Percentiles rank a stretch among this genome's conserved stretches.
Evolutionary conservation across 2,888 invertebrate species (phyloP).

Genomic region (Brenthis daphne): DNA sequence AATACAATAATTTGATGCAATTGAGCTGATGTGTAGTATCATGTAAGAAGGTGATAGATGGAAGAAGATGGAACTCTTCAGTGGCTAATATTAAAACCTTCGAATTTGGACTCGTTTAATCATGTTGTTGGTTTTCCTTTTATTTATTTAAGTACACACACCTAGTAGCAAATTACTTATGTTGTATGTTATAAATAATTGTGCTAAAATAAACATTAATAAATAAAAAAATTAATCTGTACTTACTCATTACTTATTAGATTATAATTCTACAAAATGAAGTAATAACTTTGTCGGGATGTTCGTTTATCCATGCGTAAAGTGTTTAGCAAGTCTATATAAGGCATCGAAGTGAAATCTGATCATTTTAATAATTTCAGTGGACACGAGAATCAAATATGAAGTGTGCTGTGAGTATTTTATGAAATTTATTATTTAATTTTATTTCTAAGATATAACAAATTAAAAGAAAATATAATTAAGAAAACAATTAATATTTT

Average conservation of each 20-base stretch:
- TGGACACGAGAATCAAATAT: constrained; percentile 46
- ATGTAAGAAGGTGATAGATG: no score
- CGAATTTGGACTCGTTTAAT: no score
- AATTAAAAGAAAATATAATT: neutral
- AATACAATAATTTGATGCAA: no score
- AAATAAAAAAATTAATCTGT: neutral
- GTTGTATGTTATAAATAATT: no score
- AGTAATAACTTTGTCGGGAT: constrained; percentile 39
- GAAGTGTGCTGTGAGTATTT: constrained; percentile 70
- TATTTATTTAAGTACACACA: no score
- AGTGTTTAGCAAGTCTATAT: constrained; percentile 41
- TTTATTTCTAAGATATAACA: neutral
- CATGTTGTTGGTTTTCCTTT: no score
- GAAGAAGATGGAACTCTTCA: no score
- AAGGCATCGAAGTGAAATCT: constrained; percentile 37
- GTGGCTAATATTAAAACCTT: no score
- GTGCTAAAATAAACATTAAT: neutral
- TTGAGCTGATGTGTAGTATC: no score
- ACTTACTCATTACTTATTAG: constrained; percentile 13
- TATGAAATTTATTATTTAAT: constrained; percentile 5
- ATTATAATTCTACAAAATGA: constrained; percentile 18
- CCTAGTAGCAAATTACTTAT: no score
- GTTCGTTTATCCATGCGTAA: constrained; percentile 37
- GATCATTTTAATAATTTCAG: constrained; percentile 35
- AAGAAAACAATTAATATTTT: neutral